A percentile compares a stretch with the other conserved stretches of the same genome.
phyloP scores from a whole-genome alignment of 2,888 invertebrate genomes.

The Orthonychiurus folsomi region DNA sequence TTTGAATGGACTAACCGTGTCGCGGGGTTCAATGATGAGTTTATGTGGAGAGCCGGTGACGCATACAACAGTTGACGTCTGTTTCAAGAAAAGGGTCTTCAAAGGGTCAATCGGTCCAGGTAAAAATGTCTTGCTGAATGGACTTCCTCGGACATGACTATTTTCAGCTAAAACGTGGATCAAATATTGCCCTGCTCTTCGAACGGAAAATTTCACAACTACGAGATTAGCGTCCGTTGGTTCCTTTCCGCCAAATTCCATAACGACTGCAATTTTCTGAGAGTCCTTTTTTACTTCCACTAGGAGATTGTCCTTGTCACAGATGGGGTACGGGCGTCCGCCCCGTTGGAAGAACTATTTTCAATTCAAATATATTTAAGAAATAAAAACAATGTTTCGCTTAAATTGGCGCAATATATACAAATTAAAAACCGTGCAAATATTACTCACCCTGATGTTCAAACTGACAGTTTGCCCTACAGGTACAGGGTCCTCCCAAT shows the following conservation, averaged over 20 bases:
- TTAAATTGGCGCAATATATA: too few relatives aligned
- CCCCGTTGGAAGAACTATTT: slow-evolving; percentile 86
- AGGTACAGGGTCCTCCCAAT: slow-evolving; percentile 80
- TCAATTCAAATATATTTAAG: slow-evolving; percentile 25
- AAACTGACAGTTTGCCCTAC: slow-evolving; percentile 90
- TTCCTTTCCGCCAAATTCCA: slow-evolving; percentile 77
- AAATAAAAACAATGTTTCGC: slow-evolving; percentile 17
- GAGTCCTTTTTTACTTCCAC: slow-evolving; percentile 80
- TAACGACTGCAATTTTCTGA: slow-evolving; percentile 69
- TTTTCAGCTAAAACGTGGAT: slow-evolving; percentile 75
- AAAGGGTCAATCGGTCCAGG: slow-evolving; percentile 70
- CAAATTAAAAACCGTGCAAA: too few relatives aligned
- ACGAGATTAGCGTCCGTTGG: slow-evolving; percentile 77
- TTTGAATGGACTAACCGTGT: too few relatives aligned
- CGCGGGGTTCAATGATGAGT: slow-evolving; percentile 80
- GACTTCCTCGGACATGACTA: slow-evolving; percentile 73
- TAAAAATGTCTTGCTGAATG: slow-evolving; percentile 50
- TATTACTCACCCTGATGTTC: slow-evolving; percentile 58
- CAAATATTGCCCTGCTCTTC: slow-evolving; percentile 79
- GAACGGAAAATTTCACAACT: slow-evolving; percentile 82
- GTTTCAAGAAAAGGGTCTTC: slow-evolving; percentile 71
- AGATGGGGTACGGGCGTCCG: slow-evolving; percentile 87
- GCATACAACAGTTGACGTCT: slow-evolving; percentile 75
- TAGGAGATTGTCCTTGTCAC: slow-evolving; percentile 80
- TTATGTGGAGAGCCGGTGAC: slow-evolving; percentile 65